phyloP scores from a whole-genome alignment of 23 tunicate species.

The Ciona savignyi region DNA sequence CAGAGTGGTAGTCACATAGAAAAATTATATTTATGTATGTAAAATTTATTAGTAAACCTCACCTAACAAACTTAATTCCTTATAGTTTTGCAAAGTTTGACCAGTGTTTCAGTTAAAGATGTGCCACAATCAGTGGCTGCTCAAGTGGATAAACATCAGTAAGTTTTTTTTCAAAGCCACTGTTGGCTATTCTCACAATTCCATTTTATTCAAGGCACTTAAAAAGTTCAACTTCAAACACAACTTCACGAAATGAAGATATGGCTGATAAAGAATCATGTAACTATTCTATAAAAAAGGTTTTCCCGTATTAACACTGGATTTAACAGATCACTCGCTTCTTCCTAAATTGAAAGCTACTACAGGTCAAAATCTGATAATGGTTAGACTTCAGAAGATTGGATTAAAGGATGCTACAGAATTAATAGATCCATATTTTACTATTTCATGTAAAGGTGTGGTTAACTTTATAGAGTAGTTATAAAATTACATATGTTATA shows the following conservation, averaged over 20 bases:
- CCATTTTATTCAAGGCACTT: too few relatives aligned
- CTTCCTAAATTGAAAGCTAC: conserved; percentile 49
- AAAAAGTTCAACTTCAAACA: too few relatives aligned
- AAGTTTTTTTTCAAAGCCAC: too few relatives aligned
- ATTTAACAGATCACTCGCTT: conserved; percentile 49
- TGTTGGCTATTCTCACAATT: too few relatives aligned
- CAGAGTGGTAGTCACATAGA: neutral
- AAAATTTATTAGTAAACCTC: neutral
- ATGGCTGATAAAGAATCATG: too few relatives aligned
- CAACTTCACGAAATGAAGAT: too few relatives aligned
- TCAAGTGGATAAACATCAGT: too few relatives aligned
- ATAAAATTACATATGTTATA: neutral
- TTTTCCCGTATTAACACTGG: too few relatives aligned
- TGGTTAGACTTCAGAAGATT: conserved; percentile 60
- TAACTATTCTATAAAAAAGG: too few relatives aligned
- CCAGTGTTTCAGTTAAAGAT: too few relatives aligned
- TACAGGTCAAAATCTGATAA: conserved; percentile 37
- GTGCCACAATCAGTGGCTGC: too few relatives aligned
- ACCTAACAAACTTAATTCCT: neutral
- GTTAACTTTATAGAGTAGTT: neutral
- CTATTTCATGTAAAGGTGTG: conserved; percentile 80
- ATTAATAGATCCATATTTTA: conserved; percentile 58
- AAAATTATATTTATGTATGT: neutral
- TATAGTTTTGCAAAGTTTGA: too few relatives aligned
- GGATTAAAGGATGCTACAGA: conserved; percentile 77